These are phyloP conservation scores for Pocota personata DNA, from an alignment of 2,888 invertebrate species.

Conservation along the genomic window DNA sequence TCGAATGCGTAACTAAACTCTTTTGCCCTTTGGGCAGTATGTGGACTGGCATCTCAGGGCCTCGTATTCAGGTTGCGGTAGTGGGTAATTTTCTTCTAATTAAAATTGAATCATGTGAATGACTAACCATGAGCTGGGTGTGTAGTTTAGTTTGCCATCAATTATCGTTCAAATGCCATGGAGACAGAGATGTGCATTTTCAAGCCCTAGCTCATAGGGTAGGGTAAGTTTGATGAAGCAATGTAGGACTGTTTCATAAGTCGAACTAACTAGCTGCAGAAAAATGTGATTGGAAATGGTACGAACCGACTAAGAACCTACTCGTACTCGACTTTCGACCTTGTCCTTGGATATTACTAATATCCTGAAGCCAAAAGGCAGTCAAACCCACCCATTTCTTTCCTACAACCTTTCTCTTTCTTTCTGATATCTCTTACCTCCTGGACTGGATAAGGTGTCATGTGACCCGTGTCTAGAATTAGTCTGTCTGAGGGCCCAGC, in stretches of 20 bases:
- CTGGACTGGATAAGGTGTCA: too few species aligned
- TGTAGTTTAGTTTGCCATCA: slow-evolving; percentile 29
- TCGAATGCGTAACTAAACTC: slow-evolving; percentile 19
- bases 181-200: not conserved
- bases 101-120: slow-evolving; percentile 65
- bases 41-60: not conserved
- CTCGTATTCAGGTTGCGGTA: slow-evolving; percentile 13
- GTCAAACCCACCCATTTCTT: too few species aligned
- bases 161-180: slow-evolving; percentile 21
- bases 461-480: too few species aligned
- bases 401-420: too few species aligned
- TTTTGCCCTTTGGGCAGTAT: slow-evolving; percentile 29
- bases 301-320: too few species aligned
- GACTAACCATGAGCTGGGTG: slow-evolving; percentile 25
- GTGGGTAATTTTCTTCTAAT: slow-evolving; percentile 61
- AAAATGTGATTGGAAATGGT: too few species aligned
- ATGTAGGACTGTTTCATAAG: not conserved
- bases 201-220: not conserved
- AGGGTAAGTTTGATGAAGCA: not conserved
- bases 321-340: too few species aligned
- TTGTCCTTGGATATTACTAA: too few species aligned
- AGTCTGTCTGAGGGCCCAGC: too few species aligned
- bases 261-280: not conserved
- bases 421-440: too few species aligned
- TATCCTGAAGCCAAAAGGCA: too few species aligned